Evolutionary conservation across 2,888 invertebrate genomes (phyloP).

Genomic region (Cabera pusaria): DNA sequence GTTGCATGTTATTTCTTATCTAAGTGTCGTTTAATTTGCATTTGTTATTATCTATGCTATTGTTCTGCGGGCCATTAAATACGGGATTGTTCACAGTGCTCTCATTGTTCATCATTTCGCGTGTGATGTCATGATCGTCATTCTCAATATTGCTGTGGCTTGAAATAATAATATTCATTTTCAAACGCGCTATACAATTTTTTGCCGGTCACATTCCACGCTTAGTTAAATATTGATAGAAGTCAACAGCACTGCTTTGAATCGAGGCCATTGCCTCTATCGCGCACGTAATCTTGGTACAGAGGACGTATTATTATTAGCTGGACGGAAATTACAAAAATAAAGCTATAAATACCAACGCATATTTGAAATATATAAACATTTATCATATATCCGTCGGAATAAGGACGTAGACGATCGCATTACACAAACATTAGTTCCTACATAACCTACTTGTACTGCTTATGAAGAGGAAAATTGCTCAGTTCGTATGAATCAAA

Average conservation of each 20-base stretch:
- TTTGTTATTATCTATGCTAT: slow-evolving; percentile 53
- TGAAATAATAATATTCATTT: slow-evolving; percentile 35
- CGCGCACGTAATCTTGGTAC: slow-evolving; percentile 36
- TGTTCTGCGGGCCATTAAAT: slow-evolving; percentile 56
- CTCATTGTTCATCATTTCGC: slow-evolving; percentile 53
- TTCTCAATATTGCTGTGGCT: slow-evolving; percentile 34
- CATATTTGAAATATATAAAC: no score
- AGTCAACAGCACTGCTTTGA: slow-evolving; percentile 33
- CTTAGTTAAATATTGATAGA: slow-evolving; percentile 57
- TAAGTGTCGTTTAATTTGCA: slow-evolving; percentile 48
- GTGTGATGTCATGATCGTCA: slow-evolving; percentile 55
- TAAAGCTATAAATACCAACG: slow-evolving; percentile 34
- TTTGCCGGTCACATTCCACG: slow-evolving; percentile 46
- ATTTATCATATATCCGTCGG: no score
- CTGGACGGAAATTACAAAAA: slow-evolving; percentile 50
- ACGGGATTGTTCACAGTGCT: slow-evolving; percentile 40
- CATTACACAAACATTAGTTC: no score
- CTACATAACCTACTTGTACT: no score
- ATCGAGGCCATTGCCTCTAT: slow-evolving; percentile 56
- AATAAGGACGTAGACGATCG: no score
- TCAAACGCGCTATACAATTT: slow-evolving; percentile 38
- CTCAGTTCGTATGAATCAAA: no score
- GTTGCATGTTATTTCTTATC: slow-evolving; percentile 38
- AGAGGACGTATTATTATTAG: slow-evolving; percentile 46
- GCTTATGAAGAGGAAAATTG: no score